Percentiles rank a stretch among this genome's conserved stretches.
phyloP scores from a whole-genome alignment of 2,888 invertebrate genomes.

The Agelastica alni region DNA sequence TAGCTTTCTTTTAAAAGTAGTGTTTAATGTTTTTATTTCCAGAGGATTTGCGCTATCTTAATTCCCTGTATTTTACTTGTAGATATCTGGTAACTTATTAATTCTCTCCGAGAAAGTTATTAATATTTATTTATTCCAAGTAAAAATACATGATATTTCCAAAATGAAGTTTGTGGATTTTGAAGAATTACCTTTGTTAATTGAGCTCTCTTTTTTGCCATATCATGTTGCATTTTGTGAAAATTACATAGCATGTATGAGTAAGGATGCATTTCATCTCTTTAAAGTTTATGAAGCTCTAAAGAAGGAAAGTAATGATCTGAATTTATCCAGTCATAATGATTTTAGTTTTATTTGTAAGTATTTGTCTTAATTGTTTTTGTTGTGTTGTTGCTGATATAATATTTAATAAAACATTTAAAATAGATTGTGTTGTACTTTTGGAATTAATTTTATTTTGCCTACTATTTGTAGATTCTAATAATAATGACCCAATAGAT shows the following conservation, averaged over 20 bases:
- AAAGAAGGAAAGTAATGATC: conserved; percentile 28
- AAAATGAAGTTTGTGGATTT: conserved; percentile 72
- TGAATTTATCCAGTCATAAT: conserved; percentile 33
- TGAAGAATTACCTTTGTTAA: conserved; percentile 66
- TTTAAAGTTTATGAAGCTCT: conserved; percentile 58
- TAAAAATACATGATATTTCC: conserved; percentile 70
- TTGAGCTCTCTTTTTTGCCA: conserved; percentile 68
- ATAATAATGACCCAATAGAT: conserved; percentile 44
- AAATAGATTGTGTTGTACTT: background rate
- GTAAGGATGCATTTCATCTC: conserved; percentile 65
- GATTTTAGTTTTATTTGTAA: conserved; percentile 49
- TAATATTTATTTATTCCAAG: conserved; percentile 64
- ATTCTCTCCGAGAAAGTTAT: conserved; percentile 55
- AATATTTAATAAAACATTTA: background rate
- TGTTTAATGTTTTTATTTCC: too few species aligned
- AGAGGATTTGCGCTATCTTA: too few species aligned
- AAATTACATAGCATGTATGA: conserved; percentile 69
- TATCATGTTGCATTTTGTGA: conserved; percentile 66
- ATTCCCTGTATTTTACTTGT: too few species aligned
- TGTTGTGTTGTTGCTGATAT: background rate
- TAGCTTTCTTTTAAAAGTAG: too few species aligned
- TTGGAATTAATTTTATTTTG: background rate
- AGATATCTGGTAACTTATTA: conserved; percentile 54
- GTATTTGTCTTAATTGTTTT: conserved; percentile 25
- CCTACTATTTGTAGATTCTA: conserved; percentile 36